Conservation (phyloP, 1,140 invertebrate species). For the Drosophila lacertosa region DNA sequence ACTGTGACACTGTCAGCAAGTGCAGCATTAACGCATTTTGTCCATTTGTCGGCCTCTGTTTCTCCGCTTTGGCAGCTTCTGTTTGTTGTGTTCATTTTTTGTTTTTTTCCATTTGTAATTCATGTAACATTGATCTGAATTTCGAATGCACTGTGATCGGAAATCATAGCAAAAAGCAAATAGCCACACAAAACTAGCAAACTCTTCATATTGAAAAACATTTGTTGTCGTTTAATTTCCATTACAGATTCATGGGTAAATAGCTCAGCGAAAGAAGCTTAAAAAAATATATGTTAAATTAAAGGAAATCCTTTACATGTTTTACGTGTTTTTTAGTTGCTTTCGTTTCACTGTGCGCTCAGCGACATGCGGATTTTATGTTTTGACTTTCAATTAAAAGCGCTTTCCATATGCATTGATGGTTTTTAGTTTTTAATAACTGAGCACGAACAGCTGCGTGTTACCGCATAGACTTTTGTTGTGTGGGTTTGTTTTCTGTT, state of each 20-base stretch:
- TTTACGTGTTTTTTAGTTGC: background rate
- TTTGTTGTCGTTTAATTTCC: no score
- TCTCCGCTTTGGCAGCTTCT: constrained; percentile 35
- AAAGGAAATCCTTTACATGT: no score
- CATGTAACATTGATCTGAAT: constrained; percentile 34
- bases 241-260: no score
- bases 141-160: constrained; percentile 1
- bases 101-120: constrained; percentile 5
- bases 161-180: background rate
- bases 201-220: no score
- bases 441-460: constrained; percentile 14
- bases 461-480: constrained; percentile 8
- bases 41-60: constrained; percentile 61
- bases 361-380: background rate
- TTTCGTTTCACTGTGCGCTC: constrained; percentile 13
- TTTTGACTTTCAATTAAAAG: constrained; percentile 51
- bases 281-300: no score
- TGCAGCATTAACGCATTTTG: constrained; percentile 61
- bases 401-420: constrained; percentile 40
- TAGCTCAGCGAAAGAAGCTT: no score
- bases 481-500: no score
- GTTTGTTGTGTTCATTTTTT: constrained; percentile 4
- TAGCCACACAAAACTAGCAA: background rate
- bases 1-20: background rate
- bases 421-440: constrained; percentile 42